Percentiles rank a stretch among this genome's conserved stretches.
These are phyloP conservation scores for Gymnorhina tibicen DNA, from an alignment of 2,113 vertebrate genomes.

Conservation along the genomic window DNA sequence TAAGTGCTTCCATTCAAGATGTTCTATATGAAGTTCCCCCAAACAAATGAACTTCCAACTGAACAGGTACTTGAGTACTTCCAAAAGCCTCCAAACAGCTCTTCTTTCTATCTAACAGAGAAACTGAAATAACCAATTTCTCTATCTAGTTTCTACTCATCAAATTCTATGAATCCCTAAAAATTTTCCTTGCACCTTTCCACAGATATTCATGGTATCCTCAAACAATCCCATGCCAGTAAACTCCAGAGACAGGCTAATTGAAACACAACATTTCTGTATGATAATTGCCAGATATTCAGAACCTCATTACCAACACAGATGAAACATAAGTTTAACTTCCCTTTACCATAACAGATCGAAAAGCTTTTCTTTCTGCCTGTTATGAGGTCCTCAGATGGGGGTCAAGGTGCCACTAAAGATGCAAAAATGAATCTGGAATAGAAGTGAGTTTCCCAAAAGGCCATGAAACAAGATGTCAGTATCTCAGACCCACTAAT, in stretches of 20 bases:
- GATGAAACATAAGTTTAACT: neutral
- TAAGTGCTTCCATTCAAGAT: neutral
- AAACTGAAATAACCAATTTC: neutral
- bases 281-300: neutral
- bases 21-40: neutral
- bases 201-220: neutral
- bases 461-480: neutral
- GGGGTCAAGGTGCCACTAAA: neutral
- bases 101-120: neutral
- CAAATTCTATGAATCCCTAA: neutral
- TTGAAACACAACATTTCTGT: neutral
- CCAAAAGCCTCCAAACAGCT: neutral
- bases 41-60: neutral
- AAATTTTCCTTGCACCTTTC: neutral
- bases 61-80: neutral
- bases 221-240: neutral
- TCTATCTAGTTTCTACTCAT: neutral
- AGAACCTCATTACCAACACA: neutral
- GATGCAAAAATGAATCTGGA: neutral
- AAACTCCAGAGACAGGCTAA: neutral
- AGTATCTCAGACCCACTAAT: neutral
- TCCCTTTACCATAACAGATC: neutral
- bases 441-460: neutral
- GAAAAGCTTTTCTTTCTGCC: neutral
- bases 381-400: neutral